Evolutionary conservation across 1,140 invertebrate species (phyloP).

Genomic region (Aphelenchoides avenae): DNA sequence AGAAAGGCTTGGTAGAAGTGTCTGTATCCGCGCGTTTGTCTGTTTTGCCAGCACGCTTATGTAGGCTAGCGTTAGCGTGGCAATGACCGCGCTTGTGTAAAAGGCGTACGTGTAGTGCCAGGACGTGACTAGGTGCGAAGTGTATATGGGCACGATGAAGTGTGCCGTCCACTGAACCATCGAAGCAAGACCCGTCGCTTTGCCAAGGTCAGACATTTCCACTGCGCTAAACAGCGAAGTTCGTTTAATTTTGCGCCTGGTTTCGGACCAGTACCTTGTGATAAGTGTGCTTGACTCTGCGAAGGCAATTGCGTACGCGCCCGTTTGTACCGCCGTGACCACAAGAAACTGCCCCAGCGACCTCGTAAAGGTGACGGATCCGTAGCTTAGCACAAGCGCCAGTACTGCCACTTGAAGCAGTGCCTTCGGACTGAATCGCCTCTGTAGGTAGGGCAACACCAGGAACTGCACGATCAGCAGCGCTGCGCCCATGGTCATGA

Average conservation of each 20-base stretch:
- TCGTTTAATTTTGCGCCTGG: not conserved
- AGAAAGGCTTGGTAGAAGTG: constrained; percentile 46
- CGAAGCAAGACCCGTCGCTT: constrained; percentile 56
- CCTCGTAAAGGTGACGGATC: constrained; percentile 45
- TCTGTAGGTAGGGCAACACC: constrained; percentile 51
- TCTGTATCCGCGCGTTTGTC: constrained; percentile 47
- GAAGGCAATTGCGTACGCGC: constrained; percentile 57
- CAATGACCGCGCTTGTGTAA: constrained; percentile 49
- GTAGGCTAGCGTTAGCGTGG: constrained; percentile 41
- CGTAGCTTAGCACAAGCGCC: constrained; percentile 46
- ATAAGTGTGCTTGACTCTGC: constrained; percentile 57
- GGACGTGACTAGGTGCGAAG: constrained; percentile 53
- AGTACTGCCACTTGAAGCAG: constrained; percentile 49
- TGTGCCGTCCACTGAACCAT: constrained; percentile 59
- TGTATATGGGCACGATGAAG: constrained; percentile 55
- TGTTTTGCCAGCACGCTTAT: constrained; percentile 56
- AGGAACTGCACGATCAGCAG: constrained; percentile 51
- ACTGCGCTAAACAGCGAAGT: constrained; percentile 47
- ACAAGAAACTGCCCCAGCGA: constrained; percentile 52
- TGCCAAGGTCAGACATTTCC: constrained; percentile 51
- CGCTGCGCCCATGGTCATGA: constrained; percentile 53
- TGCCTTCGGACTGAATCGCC: constrained; percentile 38
- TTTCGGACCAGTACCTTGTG: constrained; percentile 50
- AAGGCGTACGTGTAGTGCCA: constrained; percentile 59
- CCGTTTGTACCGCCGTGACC: constrained; percentile 55